phyloP scores from a whole-genome alignment of 1,140 invertebrate species.

The Trialeurodes vaporariorum region DNA sequence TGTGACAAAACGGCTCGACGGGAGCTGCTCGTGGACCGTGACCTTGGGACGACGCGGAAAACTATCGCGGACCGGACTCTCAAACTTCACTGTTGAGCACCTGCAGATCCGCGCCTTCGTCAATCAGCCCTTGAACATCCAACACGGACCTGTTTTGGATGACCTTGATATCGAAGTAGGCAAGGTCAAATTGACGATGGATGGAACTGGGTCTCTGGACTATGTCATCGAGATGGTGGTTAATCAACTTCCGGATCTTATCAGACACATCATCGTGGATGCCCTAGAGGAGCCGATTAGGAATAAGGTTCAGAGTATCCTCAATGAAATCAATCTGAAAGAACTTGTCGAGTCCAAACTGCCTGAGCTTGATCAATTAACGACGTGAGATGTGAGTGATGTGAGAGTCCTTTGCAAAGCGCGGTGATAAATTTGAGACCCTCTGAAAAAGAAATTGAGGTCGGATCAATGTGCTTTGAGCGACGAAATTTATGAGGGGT shows the following conservation, averaged over 20 bases:
- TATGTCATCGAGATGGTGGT: conserved; percentile 56
- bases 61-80: conserved; percentile 33
- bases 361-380: conserved; percentile 26
- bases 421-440: no score
- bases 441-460: no score
- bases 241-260: conserved; percentile 65
- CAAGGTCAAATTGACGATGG: conserved; percentile 50
- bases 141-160: conserved; percentile 52
- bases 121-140: conserved; percentile 60
- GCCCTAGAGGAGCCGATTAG: conserved; percentile 61
- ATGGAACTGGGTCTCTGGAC: conserved; percentile 58
- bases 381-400: no score
- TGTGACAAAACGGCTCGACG: conserved; percentile 61
- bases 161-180: conserved; percentile 65
- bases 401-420: no score
- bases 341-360: conserved; percentile 51
- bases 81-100: conserved; percentile 59
- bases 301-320: conserved; percentile 49
- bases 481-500: no score
- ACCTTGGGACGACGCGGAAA: conserved; percentile 36
- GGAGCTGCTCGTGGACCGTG: conserved; percentile 52
- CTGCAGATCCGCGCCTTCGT: conserved; percentile 41
- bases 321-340: conserved; percentile 61
- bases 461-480: no score
- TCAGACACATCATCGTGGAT: conserved; percentile 73